phyloP scores from a whole-genome alignment of 2,113 vertebrate species.

The Vombatus ursinus region DNA sequence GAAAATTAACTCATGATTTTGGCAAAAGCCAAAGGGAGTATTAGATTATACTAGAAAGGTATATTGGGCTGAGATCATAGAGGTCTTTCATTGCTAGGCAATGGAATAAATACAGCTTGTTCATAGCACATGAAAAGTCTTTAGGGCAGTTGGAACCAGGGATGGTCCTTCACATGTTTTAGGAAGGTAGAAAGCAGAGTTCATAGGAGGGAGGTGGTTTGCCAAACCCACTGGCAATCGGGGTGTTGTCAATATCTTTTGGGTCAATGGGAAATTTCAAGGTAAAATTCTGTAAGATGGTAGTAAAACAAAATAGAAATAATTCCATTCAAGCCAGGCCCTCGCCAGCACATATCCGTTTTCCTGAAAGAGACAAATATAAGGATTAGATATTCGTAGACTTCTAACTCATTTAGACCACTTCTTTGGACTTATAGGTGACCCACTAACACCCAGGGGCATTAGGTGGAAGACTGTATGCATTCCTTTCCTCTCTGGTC shows the following conservation, averaged over 20 bases:
- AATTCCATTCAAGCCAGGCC: constrained; percentile 79
- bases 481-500: neutral
- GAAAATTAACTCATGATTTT: neutral
- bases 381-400: neutral
- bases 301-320: constrained; percentile 78
- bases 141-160: too few species aligned
- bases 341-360: constrained; percentile 74
- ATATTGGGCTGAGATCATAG: too few species aligned
- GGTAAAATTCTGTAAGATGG: constrained; percentile 77
- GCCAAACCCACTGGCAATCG: rapidly evolving
- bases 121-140: too few species aligned
- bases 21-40: too few species aligned
- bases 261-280: constrained; percentile 66
- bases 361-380: constrained; percentile 71
- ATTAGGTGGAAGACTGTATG: neutral
- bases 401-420: neutral
- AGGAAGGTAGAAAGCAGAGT: too few species aligned
- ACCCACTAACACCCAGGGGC: neutral
- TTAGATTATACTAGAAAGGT: too few species aligned
- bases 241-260: constrained; percentile 73
- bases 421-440: neutral
- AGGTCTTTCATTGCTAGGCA: too few species aligned
- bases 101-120: too few species aligned
- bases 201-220: rapidly evolving
- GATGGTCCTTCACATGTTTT: too few species aligned